phyloP scores from a whole-genome alignment of 2,888 invertebrate species.

The Nymphalis urticae region DNA sequence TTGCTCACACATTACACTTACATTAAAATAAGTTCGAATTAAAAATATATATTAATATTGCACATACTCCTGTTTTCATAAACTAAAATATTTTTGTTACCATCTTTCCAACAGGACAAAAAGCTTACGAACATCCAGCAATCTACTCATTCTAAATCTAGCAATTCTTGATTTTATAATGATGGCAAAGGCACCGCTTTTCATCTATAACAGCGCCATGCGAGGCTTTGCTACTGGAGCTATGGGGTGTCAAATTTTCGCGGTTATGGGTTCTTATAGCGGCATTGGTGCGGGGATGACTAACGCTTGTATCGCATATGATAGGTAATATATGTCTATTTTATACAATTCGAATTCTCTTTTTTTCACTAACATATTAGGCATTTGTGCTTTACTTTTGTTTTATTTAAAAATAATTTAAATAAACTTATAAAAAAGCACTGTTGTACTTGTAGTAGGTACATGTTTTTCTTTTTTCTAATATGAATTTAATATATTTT shows the following conservation, averaged over 20 bases:
- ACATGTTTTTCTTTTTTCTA: too few species aligned
- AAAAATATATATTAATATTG: not conserved
- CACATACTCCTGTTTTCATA: not conserved
- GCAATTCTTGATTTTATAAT: slow-evolving; percentile 92
- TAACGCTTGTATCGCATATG: slow-evolving; percentile 93
- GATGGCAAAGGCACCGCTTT: slow-evolving; percentile 93
- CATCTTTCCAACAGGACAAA: slow-evolving; percentile 80
- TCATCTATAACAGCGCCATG: slow-evolving; percentile 91
- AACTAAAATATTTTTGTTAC: not conserved
- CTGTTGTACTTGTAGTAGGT: not conserved
- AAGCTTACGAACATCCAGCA: slow-evolving; percentile 89
- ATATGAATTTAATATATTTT: slow-evolving; percentile 3
- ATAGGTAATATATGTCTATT: slow-evolving; percentile 77
- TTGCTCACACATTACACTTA: too few species aligned
- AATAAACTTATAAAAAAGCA: not conserved
- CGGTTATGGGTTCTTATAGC: slow-evolving; percentile 87
- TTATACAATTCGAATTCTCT: too few species aligned
- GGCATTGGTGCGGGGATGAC: slow-evolving; percentile 91
- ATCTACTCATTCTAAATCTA: slow-evolving; percentile 91
- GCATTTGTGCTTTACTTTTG: too few species aligned
- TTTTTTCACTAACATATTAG: too few species aligned
- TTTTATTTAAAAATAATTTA: not conserved
- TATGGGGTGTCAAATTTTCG: slow-evolving; percentile 89
- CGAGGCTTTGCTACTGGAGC: slow-evolving; percentile 88
- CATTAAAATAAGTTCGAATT: not conserved